Evolutionary conservation across 2,888 invertebrate genomes (phyloP).

Genomic region (Stenchaetothrips biformis): DNA sequence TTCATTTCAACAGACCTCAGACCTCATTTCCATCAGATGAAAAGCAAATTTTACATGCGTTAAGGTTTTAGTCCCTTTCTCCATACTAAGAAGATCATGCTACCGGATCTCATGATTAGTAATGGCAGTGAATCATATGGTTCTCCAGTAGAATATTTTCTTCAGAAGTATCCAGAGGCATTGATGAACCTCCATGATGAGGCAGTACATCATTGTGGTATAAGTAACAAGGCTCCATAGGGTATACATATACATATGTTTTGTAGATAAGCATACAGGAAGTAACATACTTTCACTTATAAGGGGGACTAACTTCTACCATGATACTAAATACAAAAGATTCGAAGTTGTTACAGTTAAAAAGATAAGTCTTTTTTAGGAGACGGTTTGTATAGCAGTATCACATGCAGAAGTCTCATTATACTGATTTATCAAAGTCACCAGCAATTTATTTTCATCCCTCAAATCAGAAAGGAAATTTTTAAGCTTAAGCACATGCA

Average conservation of each 20-base stretch:
- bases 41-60: not conserved
- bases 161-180: not conserved
- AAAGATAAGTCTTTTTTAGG: not conserved
- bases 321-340: not conserved
- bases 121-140: not conserved
- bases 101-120: not conserved
- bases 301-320: not conserved
- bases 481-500: not conserved
- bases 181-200: not conserved
- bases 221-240: not conserved
- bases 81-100: not conserved
- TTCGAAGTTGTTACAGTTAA: not conserved
- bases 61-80: not conserved
- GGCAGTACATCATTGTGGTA: not conserved
- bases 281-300: not conserved
- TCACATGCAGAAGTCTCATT: constrained; percentile 21
- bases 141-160: not conserved
- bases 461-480: not conserved
- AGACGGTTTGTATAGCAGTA: constrained; percentile 13
- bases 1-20: not conserved
- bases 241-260: not conserved
- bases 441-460: not conserved
- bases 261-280: not conserved
- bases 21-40: not conserved
- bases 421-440: not conserved